Conservation (phyloP, 2,888 invertebrate species). For the Syritta pipiens region DNA sequence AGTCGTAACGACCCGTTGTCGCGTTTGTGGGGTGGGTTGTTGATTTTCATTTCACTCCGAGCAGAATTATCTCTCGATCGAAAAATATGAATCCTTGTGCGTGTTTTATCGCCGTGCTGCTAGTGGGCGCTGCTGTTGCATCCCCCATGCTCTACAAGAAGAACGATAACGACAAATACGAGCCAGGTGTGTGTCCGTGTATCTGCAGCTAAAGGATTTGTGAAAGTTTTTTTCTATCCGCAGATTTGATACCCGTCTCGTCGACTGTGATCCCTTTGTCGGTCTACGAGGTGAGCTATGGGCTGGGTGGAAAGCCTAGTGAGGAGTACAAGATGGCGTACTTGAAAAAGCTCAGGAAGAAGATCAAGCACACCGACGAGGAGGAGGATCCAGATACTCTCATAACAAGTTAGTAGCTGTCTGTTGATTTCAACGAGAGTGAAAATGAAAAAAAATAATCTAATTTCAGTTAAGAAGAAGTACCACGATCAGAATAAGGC, state of each 20-base stretch:
- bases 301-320: slow-evolving; percentile 79
- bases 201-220: not conserved
- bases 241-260: slow-evolving; percentile 84
- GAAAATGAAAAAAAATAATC: not conserved
- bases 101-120: slow-evolving; percentile 44
- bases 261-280: slow-evolving; percentile 84
- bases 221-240: slow-evolving; percentile 45
- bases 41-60: slow-evolving; percentile 14
- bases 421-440: no score
- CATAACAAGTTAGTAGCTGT: slow-evolving; percentile 75
- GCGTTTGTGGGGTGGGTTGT: slow-evolving; percentile 21
- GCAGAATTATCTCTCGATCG: not conserved
- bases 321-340: slow-evolving; percentile 79
- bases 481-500: slow-evolving; percentile 73
- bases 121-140: slow-evolving; percentile 66
- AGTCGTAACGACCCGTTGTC: slow-evolving; percentile 54
- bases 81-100: slow-evolving; percentile 29
- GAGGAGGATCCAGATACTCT: slow-evolving; percentile 75
- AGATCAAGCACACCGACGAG: slow-evolving; percentile 74
- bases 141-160: slow-evolving; percentile 80
- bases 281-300: slow-evolving; percentile 82
- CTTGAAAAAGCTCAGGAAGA: slow-evolving; percentile 77
- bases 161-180: slow-evolving; percentile 80
- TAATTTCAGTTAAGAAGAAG: slow-evolving; percentile 76
- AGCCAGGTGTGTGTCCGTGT: slow-evolving; percentile 78